Conservation (phyloP, 1,140 invertebrate genomes). For the Heliothis virescens region DNA sequence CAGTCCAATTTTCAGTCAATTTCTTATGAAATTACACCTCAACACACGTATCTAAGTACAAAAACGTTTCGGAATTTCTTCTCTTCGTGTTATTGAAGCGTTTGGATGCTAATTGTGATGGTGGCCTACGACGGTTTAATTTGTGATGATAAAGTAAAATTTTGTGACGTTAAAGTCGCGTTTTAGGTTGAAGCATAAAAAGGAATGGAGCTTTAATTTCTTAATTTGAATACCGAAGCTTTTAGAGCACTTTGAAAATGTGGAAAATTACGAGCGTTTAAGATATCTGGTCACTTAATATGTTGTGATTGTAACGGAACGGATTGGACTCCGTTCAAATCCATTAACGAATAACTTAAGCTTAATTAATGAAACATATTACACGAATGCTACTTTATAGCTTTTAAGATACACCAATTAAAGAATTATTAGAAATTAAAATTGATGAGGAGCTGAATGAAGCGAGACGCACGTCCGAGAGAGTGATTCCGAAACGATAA, state of each 20-base stretch:
- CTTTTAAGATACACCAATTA: slow-evolving; percentile 42
- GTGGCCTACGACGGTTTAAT: slow-evolving; percentile 21
- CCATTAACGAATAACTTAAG: slow-evolving; percentile 71
- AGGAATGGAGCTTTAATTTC: slow-evolving; percentile 61
- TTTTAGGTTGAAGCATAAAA: slow-evolving; percentile 23
- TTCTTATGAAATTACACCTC: slow-evolving; percentile 84
- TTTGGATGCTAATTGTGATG: slow-evolving; percentile 55
- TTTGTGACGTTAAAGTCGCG: slow-evolving; percentile 33
- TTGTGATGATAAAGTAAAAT: slow-evolving; percentile 31
- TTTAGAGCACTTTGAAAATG: slow-evolving; percentile 58
- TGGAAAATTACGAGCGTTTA: slow-evolving; percentile 66
- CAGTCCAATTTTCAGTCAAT: slow-evolving; percentile 85
- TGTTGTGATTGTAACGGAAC: slow-evolving; percentile 61
- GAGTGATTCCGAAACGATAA: slow-evolving; percentile 55
- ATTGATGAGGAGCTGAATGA: slow-evolving; percentile 43
- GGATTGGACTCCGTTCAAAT: slow-evolving; percentile 55
- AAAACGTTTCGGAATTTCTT: slow-evolving; percentile 69
- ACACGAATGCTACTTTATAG: slow-evolving; percentile 56
- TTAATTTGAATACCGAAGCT: slow-evolving; percentile 60
- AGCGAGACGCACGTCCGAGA: slow-evolving; percentile 19
- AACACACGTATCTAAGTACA: slow-evolving; percentile 80
- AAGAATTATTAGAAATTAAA: slow-evolving; percentile 32
- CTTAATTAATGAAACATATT: slow-evolving; percentile 69
- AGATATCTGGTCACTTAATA: slow-evolving; percentile 64
- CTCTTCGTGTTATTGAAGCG: slow-evolving; percentile 57